phyloP scores from a whole-genome alignment of 2,113 vertebrate genomes.

The Oncorhynchus masou region DNA sequence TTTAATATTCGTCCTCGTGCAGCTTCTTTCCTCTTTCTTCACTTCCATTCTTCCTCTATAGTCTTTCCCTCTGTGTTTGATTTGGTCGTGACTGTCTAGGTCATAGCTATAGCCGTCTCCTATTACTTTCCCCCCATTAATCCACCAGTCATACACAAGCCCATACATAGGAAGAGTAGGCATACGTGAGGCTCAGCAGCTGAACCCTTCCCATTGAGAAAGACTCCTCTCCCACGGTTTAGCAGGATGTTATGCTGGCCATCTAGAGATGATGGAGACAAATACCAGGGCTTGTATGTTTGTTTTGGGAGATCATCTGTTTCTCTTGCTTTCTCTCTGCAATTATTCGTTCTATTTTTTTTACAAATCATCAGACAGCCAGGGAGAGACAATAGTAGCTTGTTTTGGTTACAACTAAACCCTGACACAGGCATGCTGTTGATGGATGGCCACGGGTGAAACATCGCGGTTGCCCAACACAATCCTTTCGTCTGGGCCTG shows the following conservation, averaged over 20 bases:
- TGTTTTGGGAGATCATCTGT: not conserved
- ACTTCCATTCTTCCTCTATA: not conserved
- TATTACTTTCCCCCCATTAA: no score
- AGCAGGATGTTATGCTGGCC: not conserved
- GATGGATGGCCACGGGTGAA: slow-evolving; percentile 45
- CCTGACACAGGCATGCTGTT: slow-evolving; percentile 36
- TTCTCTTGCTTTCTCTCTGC: slow-evolving; percentile 1
- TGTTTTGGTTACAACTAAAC: slow-evolving; percentile 40
- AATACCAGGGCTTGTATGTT: not conserved
- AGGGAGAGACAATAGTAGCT: slow-evolving; percentile 49
- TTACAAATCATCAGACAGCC: slow-evolving; percentile 19
- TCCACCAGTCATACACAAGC: no score
- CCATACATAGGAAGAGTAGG: no score
- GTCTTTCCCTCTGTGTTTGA: not conserved
- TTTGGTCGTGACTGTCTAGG: not conserved
- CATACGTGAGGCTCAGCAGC: not conserved
- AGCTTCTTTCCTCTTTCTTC: not conserved
- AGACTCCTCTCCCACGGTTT: not conserved
- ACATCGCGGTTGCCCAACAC: not conserved
- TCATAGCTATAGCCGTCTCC: not conserved
- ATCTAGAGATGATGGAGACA: not conserved
- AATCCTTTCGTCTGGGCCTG: slow-evolving; percentile 10
- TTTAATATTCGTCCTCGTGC: not conserved
- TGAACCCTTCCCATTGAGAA: not conserved
- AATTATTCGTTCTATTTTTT: slow-evolving; percentile 20